Evolutionary conservation across 1,140 invertebrate species (phyloP).

Genomic region (Euwallacea fornicatus): DNA sequence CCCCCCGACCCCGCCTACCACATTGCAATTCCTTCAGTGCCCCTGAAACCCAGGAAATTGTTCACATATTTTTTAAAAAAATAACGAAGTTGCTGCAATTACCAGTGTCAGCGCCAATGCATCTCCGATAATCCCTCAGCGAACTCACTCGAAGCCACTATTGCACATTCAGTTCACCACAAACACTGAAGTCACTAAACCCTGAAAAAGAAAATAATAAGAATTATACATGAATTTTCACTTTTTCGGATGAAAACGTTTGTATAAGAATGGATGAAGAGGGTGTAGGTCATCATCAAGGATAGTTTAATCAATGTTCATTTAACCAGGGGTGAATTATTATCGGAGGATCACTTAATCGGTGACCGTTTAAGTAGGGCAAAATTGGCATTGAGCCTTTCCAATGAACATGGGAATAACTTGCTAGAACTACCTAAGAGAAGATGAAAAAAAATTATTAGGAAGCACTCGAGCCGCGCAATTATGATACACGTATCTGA

Average conservation of each 20-base stretch:
- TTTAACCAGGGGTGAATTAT: too few species aligned
- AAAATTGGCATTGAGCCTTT: too few species aligned
- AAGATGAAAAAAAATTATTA: too few species aligned
- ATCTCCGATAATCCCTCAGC: conserved; percentile 2
- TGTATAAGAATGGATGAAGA: too few species aligned
- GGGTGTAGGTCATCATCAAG: too few species aligned
- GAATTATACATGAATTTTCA: background rate
- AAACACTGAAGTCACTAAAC: background rate
- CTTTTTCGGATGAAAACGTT: background rate
- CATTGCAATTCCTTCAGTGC: conserved; percentile 42
- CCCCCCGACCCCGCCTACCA: conserved; percentile 53
- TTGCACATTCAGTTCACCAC: conserved; percentile 14
- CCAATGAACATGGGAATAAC: too few species aligned
- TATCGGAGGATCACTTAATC: too few species aligned
- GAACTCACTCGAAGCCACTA: conserved; percentile 9
- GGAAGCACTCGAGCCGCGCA: too few species aligned
- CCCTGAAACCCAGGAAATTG: conserved; percentile 32
- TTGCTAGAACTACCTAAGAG: too few species aligned
- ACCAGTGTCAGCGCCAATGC: conserved; percentile 24
- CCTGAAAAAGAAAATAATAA: conserved; percentile 19
- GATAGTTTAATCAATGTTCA: too few species aligned
- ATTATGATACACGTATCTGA: too few species aligned
- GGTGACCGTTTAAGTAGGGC: too few species aligned
- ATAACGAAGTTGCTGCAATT: background rate
- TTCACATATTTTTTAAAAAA: background rate